Percentiles rank a stretch among this genome's conserved stretches.
Conservation (phyloP, 2,888 invertebrate species). For the Cheilosia urbana region DNA sequence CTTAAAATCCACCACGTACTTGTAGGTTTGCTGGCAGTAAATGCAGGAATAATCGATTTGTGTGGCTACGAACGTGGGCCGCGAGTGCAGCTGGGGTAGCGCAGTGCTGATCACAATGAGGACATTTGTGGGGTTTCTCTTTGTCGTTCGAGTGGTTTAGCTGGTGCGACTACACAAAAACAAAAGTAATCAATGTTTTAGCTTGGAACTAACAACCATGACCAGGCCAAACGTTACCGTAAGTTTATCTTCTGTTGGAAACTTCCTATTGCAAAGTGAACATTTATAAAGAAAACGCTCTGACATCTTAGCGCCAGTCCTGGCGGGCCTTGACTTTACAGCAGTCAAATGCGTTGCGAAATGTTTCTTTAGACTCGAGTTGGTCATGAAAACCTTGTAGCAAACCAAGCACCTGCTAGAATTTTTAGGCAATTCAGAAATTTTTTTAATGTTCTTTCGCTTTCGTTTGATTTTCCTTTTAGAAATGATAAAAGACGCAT, state of each 20-base stretch:
- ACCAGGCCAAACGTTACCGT: conserved; percentile 80
- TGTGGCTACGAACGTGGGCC: conserved; percentile 89
- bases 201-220: background rate
- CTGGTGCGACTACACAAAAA: conserved; percentile 85
- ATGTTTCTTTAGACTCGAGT: conserved; percentile 75
- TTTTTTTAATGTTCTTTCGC: conserved; percentile 50
- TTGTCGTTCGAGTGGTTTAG: conserved; percentile 88
- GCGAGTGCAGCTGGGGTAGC: conserved; percentile 89
- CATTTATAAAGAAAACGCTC: conserved; percentile 85
- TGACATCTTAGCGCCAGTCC: conserved; percentile 77
- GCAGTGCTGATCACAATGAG: conserved; percentile 87
- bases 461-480: conserved; percentile 57
- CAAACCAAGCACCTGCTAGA: conserved; percentile 76
- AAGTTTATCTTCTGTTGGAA: conserved; percentile 86
- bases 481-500: conserved; percentile 49
- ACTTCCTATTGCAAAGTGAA: conserved; percentile 87
- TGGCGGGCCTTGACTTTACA: conserved; percentile 17
- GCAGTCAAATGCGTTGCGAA: conserved; percentile 67
- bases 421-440: conserved; percentile 70
- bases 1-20: conserved; percentile 87
- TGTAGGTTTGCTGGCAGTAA: conserved; percentile 88
- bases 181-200: background rate
- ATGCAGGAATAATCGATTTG: conserved; percentile 85
- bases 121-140: conserved; percentile 88
- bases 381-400: conserved; percentile 77